Percentiles rank a stretch among this genome's conserved stretches.
Conservation (phyloP, 1,140 invertebrate species). For the Wiebesia pumilae region DNA sequence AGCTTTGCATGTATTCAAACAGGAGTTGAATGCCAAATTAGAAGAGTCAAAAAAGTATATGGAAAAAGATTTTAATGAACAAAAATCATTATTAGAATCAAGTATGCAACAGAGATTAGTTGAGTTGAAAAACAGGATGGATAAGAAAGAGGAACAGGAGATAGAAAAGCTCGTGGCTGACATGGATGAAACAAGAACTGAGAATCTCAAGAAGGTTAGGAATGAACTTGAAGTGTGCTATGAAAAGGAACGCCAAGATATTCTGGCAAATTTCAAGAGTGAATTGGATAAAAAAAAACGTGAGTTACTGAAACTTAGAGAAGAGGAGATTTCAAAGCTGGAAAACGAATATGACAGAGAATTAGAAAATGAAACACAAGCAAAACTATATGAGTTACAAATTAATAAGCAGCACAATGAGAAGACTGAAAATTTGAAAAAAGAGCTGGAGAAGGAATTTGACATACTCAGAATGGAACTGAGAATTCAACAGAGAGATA, state of each 20-base stretch:
- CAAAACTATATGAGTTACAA: conserved; percentile 65
- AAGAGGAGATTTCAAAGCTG: conserved; percentile 66
- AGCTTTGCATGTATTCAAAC: conserved; percentile 59
- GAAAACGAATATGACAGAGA: conserved; percentile 66
- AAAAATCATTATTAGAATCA: conserved; percentile 74
- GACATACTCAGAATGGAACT: conserved; percentile 72
- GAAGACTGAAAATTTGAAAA: conserved; percentile 65
- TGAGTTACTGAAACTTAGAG: conserved; percentile 68
- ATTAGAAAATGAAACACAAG: conserved; percentile 65
- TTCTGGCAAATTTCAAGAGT: conserved; percentile 66
- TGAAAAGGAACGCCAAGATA: conserved; percentile 72
- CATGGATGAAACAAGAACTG: conserved; percentile 65
- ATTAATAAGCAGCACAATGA: conserved; percentile 64
- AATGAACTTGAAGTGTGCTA: conserved; percentile 69
- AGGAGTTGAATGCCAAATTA: conserved; percentile 63
- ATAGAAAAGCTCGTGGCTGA: conserved; percentile 69
- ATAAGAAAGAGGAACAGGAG: conserved; percentile 68
- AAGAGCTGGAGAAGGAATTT: conserved; percentile 67
- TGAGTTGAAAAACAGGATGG: conserved; percentile 69
- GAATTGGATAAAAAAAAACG: conserved; percentile 67
- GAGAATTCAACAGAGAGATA: conserved; percentile 73
- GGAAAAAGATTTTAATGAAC: conserved; percentile 72
- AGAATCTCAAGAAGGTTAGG: conserved; percentile 67
- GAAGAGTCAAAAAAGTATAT: conserved; percentile 70
- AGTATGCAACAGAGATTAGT: conserved; percentile 69